Base-by-base conservation (phyloP, 2,113 vertebrate genomes). In the Lophius piscatorius region DNA sequence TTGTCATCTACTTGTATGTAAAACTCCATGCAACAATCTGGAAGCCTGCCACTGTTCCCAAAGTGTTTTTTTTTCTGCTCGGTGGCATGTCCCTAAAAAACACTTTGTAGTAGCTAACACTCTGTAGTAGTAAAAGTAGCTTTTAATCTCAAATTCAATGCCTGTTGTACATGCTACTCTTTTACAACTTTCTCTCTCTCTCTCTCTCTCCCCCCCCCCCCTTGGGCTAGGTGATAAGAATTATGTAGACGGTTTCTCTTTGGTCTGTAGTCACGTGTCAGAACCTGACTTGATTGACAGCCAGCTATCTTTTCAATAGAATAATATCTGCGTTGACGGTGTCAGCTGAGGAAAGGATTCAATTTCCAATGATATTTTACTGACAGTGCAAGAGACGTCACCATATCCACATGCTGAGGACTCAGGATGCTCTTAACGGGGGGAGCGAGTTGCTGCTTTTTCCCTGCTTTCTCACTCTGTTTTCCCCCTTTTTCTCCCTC, bases 331-430 rank as follows among this genome's bases (percentile, higher is more conserved):
- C 82, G 74, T 28, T 81, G 87, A 81, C 83, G 75, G 72, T 57
- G 58, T 51, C 65, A 45, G 76, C 77, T 39, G 58, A 68, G 76
- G 48, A 50, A 59, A 66, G 63, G 83, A 80, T 89, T 86, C 81
- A 76, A 84, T 91, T 87, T 87, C 55, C 41, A 26, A 50, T 63
- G 70, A 78, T 83, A 87, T 89, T 82, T 89, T 83, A 82, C 74
- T 83, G 81, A 81, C 86, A 82, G 80, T 82, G 54, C 33, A 29
- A 45, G 36, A 61, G 60, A 82, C 58, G 69, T 72, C 54, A 44
- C 73, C 64, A 72, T 81, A 68, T 84, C 80, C 65, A 70, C 65
- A 76, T 64, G 62, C 66, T 75, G 64, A 48, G 57, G 64, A 52
- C 69, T 33, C 61, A 47, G 63, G 42, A 65, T 79, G 46, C 57